Evolutionary conservation across 2,797 vertebrate genomes (phyloP), one percentile per base, ranked within the genome.

Genomic region (Tarsius wallacei): DNA sequence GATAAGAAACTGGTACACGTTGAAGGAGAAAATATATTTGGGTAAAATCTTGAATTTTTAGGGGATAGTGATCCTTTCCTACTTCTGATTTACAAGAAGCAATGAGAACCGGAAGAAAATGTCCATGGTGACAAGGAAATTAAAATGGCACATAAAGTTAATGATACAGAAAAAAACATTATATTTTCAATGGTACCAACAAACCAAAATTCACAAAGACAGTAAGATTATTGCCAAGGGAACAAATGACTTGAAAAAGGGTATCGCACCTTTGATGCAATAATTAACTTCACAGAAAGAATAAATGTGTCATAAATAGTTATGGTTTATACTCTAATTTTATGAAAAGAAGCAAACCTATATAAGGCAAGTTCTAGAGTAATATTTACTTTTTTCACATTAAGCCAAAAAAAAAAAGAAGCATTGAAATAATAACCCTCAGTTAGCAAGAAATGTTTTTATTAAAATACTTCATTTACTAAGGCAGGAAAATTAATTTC

Each of bases 171-270:
- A 57, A 80, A 85, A 59, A 64, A 51, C 5, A 33, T 7, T 5
- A 13, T 59, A 59, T 49, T 84, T 49, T 84, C 49, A 78, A 71
- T 17, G 42, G 24, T 74, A 47, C 8, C 12, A 22, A 76, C 36
- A 90, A 95, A 95, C 91, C 49, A 82, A 93, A 86, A 59, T 53
- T 83, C 57, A 84, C 64, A 96, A 51, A 85, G 22, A 88, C 3
- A 57, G 59, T 42, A 59, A 59, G 59, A 90, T 91, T 89, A 80
- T 63, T 63, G 71, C 31, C 22, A 91, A 96, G 47, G 76, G 47
- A 85, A 78, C 66, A 95, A 87, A 73, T 55, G 17, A 66, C 21
- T 81, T 24, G 15, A 76, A 26, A 84, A 73, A 82, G 4, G 49
- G 0, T 63, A 2, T 12, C 53, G 57, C 2, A 9, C 11, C n/a